Percentiles rank a stretch among this genome's conserved stretches.
Evolutionary conservation across 2,113 vertebrate species (phyloP).

Genomic region (Misgurnus mizolepis): DNA sequence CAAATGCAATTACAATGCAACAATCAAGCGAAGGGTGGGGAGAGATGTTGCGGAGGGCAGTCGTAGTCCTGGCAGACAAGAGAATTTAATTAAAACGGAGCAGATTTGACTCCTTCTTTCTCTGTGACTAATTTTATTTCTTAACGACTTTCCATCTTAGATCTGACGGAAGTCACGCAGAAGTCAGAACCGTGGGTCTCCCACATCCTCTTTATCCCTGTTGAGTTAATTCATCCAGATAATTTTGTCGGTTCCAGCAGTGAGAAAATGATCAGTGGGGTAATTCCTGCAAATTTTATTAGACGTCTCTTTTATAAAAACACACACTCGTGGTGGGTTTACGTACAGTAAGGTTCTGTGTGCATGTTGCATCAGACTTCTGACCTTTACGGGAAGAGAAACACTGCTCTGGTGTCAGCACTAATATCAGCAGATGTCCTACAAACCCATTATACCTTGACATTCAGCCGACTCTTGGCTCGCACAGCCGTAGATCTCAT

Average conservation of each 20-base stretch:
- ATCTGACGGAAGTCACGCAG: background rate
- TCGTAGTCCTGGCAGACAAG: conserved; percentile 40
- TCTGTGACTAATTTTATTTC: conserved; percentile 44
- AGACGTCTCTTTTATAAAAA: background rate
- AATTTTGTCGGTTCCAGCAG: background rate
- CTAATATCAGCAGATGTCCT: conserved; percentile 33
- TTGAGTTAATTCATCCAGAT: background rate
- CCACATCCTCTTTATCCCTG: background rate
- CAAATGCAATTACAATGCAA: conserved; percentile 57
- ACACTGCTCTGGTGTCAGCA: background rate
- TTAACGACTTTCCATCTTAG: conserved; percentile 42
- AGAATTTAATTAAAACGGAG: conserved; percentile 51
- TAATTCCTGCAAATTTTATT: background rate
- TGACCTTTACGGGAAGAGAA: conserved; percentile 19
- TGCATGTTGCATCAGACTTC: background rate
- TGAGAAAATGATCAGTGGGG: background rate
- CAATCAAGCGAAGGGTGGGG: background rate
- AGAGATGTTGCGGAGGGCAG: conserved; percentile 9
- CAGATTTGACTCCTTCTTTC: conserved; percentile 40
- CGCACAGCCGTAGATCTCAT: background rate
- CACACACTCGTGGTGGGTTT: background rate
- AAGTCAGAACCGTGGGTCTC: background rate
- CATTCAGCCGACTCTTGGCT: conserved; percentile 5
- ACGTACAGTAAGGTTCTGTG: background rate
- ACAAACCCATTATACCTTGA: conserved; percentile 22